These are phyloP conservation scores for Podargus strigoides DNA, from an alignment of 2,797 vertebrate species.

Conservation along the genomic window DNA sequence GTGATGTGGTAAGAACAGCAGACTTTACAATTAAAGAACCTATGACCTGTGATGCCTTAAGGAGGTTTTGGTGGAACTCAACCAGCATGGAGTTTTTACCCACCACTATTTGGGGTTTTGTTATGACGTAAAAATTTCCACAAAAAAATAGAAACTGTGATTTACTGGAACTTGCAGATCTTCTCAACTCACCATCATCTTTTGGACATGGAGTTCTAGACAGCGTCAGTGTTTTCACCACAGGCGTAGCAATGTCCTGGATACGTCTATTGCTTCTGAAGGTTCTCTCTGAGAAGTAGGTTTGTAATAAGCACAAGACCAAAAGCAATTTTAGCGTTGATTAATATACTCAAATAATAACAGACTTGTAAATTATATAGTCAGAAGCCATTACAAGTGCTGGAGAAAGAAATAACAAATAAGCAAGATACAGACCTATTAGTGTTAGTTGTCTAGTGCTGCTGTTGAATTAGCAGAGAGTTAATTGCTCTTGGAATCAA, in stretches of 20 bases:
- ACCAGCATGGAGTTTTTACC: not conserved
- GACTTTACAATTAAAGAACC: not conserved
- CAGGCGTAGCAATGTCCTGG: too few relatives aligned
- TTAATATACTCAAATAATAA: not conserved
- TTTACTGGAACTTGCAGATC: not conserved
- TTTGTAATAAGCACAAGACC: not conserved
- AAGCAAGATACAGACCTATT: not conserved
- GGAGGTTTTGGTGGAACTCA: not conserved
- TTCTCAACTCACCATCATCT: not conserved
- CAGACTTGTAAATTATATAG: not conserved
- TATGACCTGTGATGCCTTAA: not conserved
- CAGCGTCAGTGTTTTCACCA: not conserved
- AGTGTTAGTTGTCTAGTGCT: not conserved
- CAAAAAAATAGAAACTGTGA: rapidly evolving
- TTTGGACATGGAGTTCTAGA: not conserved
- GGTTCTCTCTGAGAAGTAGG: not conserved
- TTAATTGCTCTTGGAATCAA: not conserved
- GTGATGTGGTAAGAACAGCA: not conserved
- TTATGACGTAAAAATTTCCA: not conserved
- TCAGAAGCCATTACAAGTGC: not conserved
- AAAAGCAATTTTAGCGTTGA: not conserved
- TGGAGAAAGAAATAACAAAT: not conserved
- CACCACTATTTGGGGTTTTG: not conserved
- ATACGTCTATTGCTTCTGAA: not conserved
- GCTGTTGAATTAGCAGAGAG: not conserved